Conservation (phyloP, 2,888 invertebrate species). For the Nasonovia ribisnigri region DNA sequence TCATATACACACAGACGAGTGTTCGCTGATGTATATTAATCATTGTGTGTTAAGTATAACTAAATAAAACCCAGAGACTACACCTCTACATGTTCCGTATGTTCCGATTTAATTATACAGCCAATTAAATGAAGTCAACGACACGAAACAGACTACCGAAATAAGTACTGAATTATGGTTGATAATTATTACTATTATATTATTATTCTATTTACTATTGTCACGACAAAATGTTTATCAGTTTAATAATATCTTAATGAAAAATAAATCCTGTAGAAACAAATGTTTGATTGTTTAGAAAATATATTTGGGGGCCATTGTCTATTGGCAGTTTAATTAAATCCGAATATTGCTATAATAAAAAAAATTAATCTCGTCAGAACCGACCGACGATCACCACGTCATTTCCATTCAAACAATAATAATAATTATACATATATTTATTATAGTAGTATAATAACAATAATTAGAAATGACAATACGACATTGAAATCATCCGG, state of each 20-base stretch:
- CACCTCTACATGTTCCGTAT: not conserved
- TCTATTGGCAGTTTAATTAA: not conserved
- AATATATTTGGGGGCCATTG: not conserved
- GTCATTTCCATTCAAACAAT: not conserved
- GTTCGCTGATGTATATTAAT: slow-evolving; percentile 34
- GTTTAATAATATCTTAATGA: not conserved
- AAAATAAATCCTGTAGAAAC: not conserved
- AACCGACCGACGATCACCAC: not conserved
- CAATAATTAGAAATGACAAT: not conserved
- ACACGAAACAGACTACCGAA: slow-evolving; percentile 44
- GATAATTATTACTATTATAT: slow-evolving; percentile 5
- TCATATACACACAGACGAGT: not conserved
- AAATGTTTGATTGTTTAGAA: not conserved
- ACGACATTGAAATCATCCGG: not conserved
- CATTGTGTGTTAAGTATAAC: slow-evolving; percentile 22
- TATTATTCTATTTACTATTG: slow-evolving; percentile 1
- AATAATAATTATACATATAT: not conserved
- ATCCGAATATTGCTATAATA: not conserved
- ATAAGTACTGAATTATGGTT: not conserved
- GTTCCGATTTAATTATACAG: slow-evolving; percentile 38
- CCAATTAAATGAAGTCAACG: slow-evolving; percentile 6
- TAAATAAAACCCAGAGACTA: slow-evolving; percentile 3
- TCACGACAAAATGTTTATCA: not conserved
- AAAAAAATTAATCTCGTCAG: not conserved
- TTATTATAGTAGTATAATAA: not conserved